Conservation (phyloP, 2,113 vertebrate genomes). For the Chitala chitala region DNA sequence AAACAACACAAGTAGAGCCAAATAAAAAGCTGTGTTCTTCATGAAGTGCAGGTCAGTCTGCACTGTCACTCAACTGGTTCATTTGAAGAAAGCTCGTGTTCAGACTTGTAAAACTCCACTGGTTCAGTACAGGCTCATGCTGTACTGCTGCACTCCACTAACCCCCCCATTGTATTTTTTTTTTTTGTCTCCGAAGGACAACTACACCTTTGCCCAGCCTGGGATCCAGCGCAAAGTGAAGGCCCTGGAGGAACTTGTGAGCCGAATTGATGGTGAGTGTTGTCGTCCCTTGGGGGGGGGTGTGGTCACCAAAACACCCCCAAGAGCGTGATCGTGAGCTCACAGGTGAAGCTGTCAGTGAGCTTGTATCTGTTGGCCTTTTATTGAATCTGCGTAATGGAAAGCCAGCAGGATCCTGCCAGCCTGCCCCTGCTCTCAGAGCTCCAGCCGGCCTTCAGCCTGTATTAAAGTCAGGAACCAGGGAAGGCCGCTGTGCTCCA, state of each 20-base stretch:
- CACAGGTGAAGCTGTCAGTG: too few species aligned
- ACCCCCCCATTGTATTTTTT: not conserved
- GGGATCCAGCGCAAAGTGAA: constrained; percentile 96
- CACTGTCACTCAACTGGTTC: not conserved
- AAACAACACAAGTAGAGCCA: not conserved
- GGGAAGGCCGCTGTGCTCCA: not conserved
- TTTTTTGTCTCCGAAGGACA: constrained; percentile 67
- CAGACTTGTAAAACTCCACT: too few species aligned
- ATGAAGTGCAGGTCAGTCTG: not conserved
- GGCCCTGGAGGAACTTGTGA: constrained; percentile 88
- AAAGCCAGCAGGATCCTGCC: constrained; percentile 51
- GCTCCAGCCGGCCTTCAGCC: constrained; percentile 14
- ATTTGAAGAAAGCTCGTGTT: too few species aligned
- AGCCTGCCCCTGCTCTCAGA: constrained; percentile 46
- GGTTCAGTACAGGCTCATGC: not conserved
- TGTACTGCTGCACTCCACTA: not conserved
- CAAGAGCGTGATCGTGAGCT: too few species aligned
- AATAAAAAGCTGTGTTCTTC: not conserved
- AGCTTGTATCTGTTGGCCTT: too few species aligned
- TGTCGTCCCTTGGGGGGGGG: not conserved
- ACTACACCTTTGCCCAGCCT: constrained; percentile 95
- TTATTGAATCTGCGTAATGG: constrained; percentile 48
- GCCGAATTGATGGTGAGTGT: constrained; percentile 90
- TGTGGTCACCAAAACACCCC: too few species aligned
- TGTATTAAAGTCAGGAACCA: constrained; percentile 31